phyloP scores from a whole-genome alignment of 2,797 vertebrate genomes.

The Lacerta viridis region DNA sequence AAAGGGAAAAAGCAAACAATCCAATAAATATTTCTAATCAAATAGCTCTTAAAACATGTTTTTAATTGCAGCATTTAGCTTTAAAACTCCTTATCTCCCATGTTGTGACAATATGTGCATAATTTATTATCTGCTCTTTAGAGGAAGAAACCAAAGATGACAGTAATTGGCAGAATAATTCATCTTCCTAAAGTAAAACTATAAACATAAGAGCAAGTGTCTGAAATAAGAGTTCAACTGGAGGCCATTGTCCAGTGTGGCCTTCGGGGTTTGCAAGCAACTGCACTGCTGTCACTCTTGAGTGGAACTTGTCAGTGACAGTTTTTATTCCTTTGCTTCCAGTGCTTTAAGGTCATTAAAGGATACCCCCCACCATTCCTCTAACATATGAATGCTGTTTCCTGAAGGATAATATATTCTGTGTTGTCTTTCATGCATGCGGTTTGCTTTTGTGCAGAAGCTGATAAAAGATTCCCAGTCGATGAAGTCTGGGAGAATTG shows the following conservation, averaged over 20 bases:
- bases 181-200: constrained; percentile 11
- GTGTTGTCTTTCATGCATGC: background rate
- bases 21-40: constrained; percentile 5
- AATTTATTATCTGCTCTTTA: constrained; percentile 31
- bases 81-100: constrained; percentile 9
- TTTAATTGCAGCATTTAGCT: constrained; percentile 18
- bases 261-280: accelerated
- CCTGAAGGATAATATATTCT: background rate
- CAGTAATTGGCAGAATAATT: constrained; percentile 41
- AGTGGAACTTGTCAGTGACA: background rate
- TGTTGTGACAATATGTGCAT: constrained; percentile 1
- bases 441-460: background rate
- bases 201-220: constrained; percentile 15
- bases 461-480: background rate
- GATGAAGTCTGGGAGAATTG: background rate
- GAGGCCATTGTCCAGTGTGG: background rate
- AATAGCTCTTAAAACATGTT: constrained; percentile 8
- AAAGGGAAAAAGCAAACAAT: background rate
- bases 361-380: background rate
- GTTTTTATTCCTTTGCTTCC: constrained; percentile 3
- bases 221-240: background rate
- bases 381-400: background rate
- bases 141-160: constrained; percentile 20
- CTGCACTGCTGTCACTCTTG: accelerated
- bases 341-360: background rate